Percentiles rank a stretch among this genome's conserved stretches.
Evolutionary conservation across 2,888 invertebrate genomes (phyloP).

Genomic region (Atethmia centrago): DNA sequence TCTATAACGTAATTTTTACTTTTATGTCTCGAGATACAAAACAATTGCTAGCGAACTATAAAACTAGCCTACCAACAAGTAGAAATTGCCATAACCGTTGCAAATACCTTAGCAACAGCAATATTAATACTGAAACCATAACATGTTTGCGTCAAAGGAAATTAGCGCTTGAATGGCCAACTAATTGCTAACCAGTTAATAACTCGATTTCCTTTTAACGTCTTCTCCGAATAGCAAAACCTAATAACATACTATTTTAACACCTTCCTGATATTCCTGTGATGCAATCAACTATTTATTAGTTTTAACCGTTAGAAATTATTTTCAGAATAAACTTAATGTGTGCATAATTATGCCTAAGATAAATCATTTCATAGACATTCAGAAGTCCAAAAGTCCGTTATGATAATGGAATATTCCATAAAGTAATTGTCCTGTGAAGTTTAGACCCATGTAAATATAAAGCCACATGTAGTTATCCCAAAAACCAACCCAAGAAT

Average conservation of each 20-base stretch:
- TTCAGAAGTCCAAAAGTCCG: background rate
- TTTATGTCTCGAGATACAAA: background rate
- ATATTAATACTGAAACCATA: constrained; percentile 24
- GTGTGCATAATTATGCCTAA: background rate
- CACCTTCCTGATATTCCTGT: constrained; percentile 8
- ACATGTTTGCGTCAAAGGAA: constrained; percentile 37
- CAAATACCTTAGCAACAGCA: constrained; percentile 24
- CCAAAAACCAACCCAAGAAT: background rate
- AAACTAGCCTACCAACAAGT: background rate
- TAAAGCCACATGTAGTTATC: background rate
- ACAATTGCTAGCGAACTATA: background rate
- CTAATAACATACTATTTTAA: constrained; percentile 18
- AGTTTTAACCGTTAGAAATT: background rate
- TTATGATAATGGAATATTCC: background rate
- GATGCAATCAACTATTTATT: background rate
- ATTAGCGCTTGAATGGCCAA: constrained; percentile 19
- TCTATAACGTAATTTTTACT: background rate
- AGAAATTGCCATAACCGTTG: background rate
- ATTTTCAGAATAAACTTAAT: background rate
- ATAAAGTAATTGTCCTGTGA: background rate
- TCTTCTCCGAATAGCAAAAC: constrained; percentile 22
- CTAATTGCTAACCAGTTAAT: constrained; percentile 38
- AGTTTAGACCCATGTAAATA: constrained; percentile 5
- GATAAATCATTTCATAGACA: background rate
- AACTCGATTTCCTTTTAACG: constrained; percentile 24